phyloP scores from a whole-genome alignment of 1,140 invertebrate genomes.

The Musca vetustissima region DNA sequence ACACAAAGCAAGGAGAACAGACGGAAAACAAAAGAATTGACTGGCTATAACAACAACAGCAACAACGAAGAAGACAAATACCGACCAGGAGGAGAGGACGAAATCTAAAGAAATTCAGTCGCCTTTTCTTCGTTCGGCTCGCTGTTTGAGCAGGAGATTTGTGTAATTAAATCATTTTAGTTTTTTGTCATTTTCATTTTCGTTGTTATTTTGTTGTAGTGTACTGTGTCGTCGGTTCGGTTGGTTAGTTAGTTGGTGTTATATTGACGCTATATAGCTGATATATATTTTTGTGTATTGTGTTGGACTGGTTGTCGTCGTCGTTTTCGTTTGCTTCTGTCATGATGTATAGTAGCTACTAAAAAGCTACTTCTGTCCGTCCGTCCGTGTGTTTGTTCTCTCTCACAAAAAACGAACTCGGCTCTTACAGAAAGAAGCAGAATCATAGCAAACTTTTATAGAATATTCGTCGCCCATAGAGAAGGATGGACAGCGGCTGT shows the following conservation, averaged over 20 bases:
- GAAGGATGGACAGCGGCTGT: too few species aligned
- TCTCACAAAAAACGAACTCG: too few species aligned
- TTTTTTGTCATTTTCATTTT: too few species aligned
- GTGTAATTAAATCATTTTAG: conserved; percentile 22
- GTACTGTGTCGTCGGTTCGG: not conserved
- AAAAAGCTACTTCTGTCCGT: too few species aligned
- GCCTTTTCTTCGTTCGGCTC: conserved; percentile 19
- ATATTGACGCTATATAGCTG: not conserved
- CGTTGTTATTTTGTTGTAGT: too few species aligned
- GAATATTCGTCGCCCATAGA: too few species aligned
- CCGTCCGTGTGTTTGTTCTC: too few species aligned
- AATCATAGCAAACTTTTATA: too few species aligned
- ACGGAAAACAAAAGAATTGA: not conserved
- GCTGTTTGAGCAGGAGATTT: conserved; percentile 1
- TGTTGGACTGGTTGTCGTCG: not conserved
- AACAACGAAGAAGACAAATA: not conserved
- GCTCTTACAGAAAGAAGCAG: too few species aligned
- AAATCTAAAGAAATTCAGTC: too few species aligned
- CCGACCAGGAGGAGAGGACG: not conserved
- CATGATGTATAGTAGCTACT: too few species aligned
- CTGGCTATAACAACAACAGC: too few species aligned
- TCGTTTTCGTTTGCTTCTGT: not conserved
- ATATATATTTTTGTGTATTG: not conserved
- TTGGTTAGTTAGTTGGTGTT: not conserved
- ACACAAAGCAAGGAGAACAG: not conserved